Percentiles rank a stretch among this genome's conserved stretches.
Conservation (phyloP, 2,113 vertebrate genomes). For the Regulus satrapa region DNA sequence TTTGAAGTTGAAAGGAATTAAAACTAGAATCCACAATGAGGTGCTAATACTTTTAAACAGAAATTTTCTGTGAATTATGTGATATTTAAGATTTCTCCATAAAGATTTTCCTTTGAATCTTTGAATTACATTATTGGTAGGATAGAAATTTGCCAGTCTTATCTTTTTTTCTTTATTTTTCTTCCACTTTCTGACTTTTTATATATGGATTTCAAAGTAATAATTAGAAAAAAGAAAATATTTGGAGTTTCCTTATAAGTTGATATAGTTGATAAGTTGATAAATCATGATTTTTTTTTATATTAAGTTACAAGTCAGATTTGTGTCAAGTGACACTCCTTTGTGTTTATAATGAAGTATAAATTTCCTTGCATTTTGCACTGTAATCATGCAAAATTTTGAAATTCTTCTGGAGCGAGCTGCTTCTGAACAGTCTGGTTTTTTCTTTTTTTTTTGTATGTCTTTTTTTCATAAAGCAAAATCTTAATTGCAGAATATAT, state of each 20-base stretch:
- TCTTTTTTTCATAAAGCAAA: background rate
- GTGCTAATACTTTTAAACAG: background rate
- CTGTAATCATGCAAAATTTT: background rate
- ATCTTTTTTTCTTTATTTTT: background rate
- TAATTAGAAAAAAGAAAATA: background rate
- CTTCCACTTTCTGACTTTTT: background rate
- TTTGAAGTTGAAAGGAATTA: background rate
- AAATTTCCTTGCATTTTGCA: constrained; percentile 10
- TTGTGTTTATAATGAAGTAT: constrained; percentile 63
- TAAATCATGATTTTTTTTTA: constrained; percentile 55
- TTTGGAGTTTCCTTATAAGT: constrained; percentile 54
- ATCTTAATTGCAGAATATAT: background rate
- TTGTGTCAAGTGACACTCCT: constrained; percentile 31
- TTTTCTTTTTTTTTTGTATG: background rate
- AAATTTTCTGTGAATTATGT: background rate
- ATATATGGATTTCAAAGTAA: background rate
- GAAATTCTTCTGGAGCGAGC: background rate
- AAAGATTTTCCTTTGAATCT: background rate
- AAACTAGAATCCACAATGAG: background rate
- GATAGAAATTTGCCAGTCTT: background rate
- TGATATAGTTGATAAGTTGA: background rate
- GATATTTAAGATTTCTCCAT: background rate
- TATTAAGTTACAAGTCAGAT: constrained; percentile 65
- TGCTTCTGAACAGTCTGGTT: background rate
- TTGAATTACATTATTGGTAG: background rate